These are phyloP conservation scores for Lytechinus variegatus DNA, from an alignment of 35 echinoderm and acorn worm species.

Conservation along the genomic window DNA sequence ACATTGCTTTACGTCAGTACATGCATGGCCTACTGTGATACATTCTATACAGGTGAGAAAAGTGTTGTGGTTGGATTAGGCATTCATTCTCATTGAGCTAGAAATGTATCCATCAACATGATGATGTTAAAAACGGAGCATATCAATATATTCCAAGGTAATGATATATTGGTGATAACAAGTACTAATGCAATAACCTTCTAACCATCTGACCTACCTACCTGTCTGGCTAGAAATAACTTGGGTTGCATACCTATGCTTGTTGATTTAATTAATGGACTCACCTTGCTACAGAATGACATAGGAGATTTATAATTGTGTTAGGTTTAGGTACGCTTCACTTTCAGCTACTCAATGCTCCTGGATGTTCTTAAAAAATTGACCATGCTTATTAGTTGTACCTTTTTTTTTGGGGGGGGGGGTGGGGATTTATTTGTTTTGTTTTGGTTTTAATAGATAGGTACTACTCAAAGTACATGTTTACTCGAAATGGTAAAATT, in stretches of 20 bases:
- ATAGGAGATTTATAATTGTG: background rate
- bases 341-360: background rate
- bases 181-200: slow-evolving; percentile 11
- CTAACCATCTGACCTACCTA: background rate
- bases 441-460: no score
- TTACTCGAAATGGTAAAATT: no score
- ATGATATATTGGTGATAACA: slow-evolving; percentile 9
- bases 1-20: background rate
- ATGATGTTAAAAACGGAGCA: background rate
- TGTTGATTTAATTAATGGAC: background rate
- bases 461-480: no score
- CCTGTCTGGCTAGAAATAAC: slow-evolving; percentile 2
- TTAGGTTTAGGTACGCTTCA: background rate
- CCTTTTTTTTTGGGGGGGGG: no score
- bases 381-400: no score
- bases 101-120: slow-evolving; percentile 7
- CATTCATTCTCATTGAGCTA: background rate
- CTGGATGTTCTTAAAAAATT: no score
- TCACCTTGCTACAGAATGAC: background rate
- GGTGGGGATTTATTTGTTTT: background rate
- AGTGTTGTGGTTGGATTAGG: background rate
- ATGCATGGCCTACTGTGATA: background rate
- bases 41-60: background rate
- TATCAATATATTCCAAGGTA: slow-evolving; percentile 14
- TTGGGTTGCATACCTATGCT: background rate